Percentiles rank a stretch among this genome's conserved stretches.
Conservation (phyloP, 2,113 vertebrate genomes). For the Rhombomys opimus region DNA sequence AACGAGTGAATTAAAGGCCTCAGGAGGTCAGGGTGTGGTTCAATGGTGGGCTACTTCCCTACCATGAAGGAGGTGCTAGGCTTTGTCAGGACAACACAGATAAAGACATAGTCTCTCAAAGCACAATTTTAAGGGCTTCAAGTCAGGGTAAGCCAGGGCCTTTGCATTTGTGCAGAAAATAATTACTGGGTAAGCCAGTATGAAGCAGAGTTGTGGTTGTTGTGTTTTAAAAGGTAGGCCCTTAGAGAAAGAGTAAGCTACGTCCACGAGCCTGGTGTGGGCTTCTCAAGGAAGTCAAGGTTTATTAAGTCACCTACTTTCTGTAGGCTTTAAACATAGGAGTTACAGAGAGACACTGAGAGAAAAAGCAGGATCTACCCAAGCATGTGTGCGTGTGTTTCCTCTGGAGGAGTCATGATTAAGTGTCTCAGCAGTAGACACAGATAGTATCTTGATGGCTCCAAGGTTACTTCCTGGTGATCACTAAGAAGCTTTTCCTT, state of each 20-base stretch:
- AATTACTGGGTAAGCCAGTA: not conserved
- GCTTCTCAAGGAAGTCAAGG: not conserved
- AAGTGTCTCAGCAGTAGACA: not conserved
- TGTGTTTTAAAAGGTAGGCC: not conserved
- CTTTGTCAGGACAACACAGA: not conserved
- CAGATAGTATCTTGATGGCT: not conserved
- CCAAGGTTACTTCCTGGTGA: not conserved
- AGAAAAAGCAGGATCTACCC: too few relatives aligned
- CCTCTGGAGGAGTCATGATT: not conserved
- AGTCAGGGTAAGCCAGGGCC: not conserved
- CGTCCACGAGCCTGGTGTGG: not conserved
- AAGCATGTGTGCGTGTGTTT: not conserved
- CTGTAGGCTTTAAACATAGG: not conserved
- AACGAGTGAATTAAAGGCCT: too few relatives aligned
- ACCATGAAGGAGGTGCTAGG: not conserved
- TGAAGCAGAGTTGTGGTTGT: not conserved
- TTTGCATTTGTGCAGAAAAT: not conserved
- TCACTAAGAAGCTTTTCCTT: not conserved
- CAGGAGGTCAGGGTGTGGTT: not conserved
- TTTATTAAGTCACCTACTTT: not conserved
- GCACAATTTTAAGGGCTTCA: not conserved
- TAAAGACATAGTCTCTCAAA: not conserved
- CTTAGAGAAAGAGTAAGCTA: not conserved
- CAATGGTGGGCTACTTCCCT: not conserved
- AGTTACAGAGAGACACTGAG: not conserved